Percentiles rank a stretch among this genome's conserved stretches.
phyloP scores from a whole-genome alignment of 1,140 invertebrate genomes.

The Macrotrachela quadricornifera region DNA sequence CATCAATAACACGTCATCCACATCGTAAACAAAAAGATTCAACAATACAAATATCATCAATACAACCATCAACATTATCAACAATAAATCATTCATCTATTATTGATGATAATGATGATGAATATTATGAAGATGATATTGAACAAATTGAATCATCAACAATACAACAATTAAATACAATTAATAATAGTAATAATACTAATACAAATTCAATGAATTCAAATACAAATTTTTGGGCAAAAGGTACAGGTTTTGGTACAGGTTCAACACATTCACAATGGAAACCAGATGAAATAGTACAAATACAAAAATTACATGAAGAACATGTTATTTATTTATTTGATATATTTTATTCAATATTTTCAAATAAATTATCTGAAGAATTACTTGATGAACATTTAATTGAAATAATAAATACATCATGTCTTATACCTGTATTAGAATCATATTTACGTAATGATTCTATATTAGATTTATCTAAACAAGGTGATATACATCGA shows the following conservation, averaged over 20 bases:
- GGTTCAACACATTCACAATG: conserved; percentile 79
- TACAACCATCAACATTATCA: conserved; percentile 10
- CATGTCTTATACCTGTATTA: conserved; percentile 61
- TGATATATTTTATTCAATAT: conserved; percentile 30
- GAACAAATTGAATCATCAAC: background rate
- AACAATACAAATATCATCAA: background rate
- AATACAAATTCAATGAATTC: background rate
- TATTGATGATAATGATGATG: no score
- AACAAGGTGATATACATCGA: conserved; percentile 35
- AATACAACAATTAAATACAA: no score
- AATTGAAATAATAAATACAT: conserved; percentile 49
- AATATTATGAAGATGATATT: background rate
- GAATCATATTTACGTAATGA: conserved; percentile 78
- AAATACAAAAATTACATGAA: conserved; percentile 65
- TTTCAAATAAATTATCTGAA: no score
- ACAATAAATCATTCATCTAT: background rate
- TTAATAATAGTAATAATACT: background rate
- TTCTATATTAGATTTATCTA: conserved; percentile 78
- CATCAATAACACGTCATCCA: conserved; percentile 64
- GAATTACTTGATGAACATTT: conserved; percentile 28
- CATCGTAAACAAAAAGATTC: conserved; percentile 14
- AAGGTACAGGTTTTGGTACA: conserved; percentile 74
- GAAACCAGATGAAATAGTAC: conserved; percentile 77
- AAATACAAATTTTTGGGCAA: conserved; percentile 54
- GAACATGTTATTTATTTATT: conserved; percentile 67